phyloP scores from a whole-genome alignment of 2,797 vertebrate genomes.

The Aratinga solstitialis region DNA sequence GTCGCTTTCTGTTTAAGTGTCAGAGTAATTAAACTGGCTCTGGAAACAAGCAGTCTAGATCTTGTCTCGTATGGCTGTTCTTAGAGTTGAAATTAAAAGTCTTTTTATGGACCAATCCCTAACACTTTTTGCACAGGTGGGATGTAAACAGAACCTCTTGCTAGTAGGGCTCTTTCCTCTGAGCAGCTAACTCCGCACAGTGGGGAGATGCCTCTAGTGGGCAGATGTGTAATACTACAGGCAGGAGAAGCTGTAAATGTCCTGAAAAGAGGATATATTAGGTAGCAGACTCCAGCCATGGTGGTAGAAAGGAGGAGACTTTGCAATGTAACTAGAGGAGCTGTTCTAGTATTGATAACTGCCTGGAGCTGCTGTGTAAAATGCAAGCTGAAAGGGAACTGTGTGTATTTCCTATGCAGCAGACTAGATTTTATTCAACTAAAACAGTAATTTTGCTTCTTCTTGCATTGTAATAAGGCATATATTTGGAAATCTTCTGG shows the following conservation, averaged over 20 bases:
- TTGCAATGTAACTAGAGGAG: not conserved
- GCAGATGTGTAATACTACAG: not conserved
- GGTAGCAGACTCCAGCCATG: not conserved
- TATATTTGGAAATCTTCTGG: not conserved
- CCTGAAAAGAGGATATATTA: not conserved
- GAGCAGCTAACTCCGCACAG: fast-evolving
- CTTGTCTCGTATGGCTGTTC: not conserved
- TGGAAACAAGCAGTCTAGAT: not conserved
- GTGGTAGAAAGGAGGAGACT: not conserved
- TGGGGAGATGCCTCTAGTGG: not conserved
- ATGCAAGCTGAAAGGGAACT: not conserved
- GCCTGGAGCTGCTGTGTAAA: not conserved
- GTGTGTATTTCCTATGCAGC: not conserved
- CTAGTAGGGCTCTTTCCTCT: not conserved
- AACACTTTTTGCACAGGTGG: not conserved
- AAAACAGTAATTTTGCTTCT: not conserved
- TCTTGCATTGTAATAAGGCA: not conserved
- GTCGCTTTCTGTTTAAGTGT: not conserved
- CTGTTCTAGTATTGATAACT: not conserved
- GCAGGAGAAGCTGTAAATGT: not conserved
- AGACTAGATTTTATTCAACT: not conserved
- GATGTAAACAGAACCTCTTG: not conserved
- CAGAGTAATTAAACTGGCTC: not conserved
- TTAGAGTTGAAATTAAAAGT: not conserved
- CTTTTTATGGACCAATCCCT: not conserved